These are phyloP conservation scores for Serripes groenlandicus DNA, from an alignment of 2,888 invertebrate species.

Conservation along the genomic window DNA sequence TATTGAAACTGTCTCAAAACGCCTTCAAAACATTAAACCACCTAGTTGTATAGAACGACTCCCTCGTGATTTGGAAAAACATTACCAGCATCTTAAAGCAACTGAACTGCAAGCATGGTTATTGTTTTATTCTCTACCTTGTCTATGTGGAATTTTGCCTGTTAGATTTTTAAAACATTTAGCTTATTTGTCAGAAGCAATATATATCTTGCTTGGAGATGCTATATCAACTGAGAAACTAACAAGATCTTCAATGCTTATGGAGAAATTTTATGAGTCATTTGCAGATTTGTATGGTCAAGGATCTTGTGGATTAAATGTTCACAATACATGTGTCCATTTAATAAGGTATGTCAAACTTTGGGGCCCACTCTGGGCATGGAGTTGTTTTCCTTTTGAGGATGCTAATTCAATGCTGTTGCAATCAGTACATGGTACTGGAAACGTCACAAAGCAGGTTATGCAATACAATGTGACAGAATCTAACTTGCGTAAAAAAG, in stretches of 20 bases:
- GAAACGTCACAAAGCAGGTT: too few relatives aligned
- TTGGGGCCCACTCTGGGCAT: too few relatives aligned
- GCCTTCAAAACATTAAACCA: conserved; percentile 51
- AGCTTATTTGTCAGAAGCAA: conserved; percentile 51
- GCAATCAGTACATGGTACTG: too few relatives aligned
- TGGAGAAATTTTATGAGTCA: conserved; percentile 43
- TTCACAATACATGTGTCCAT: too few relatives aligned
- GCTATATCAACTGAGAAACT: conserved; percentile 36
- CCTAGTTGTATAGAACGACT: conserved; percentile 59
- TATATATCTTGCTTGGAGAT: conserved; percentile 63
- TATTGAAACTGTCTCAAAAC: conserved; percentile 30
- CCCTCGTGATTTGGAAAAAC: conserved; percentile 62
- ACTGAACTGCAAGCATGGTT: conserved; percentile 67
- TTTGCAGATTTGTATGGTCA: conserved; percentile 50
- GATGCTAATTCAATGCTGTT: too few relatives aligned
- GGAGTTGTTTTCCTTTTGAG: too few relatives aligned
- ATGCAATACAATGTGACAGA: too few relatives aligned
- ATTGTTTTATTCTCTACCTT: conserved; percentile 58
- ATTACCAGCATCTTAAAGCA: conserved; percentile 65
- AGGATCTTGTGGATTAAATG: too few relatives aligned
- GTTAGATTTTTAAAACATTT: conserved; percentile 58
- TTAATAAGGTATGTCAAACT: too few relatives aligned
- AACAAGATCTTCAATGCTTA: conserved; percentile 35
- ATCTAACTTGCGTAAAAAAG: too few relatives aligned
- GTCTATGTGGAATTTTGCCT: conserved; percentile 51